A percentile compares a stretch with the other conserved stretches of the same genome.
Conservation (phyloP, 2,797 vertebrate genomes). For the Typhlichthys eigenmanni region DNA sequence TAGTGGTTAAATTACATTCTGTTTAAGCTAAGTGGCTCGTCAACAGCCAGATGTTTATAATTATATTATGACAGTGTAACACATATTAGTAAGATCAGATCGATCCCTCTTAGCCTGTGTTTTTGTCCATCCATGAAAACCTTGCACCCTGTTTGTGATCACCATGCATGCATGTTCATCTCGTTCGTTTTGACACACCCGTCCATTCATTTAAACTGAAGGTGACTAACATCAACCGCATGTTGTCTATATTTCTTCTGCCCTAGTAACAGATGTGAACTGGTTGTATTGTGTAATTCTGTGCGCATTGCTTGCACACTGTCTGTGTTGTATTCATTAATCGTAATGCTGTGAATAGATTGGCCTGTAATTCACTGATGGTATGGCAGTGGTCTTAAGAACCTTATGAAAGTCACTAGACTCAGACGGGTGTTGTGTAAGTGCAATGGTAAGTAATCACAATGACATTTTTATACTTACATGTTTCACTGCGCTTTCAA, state of each 20-base stretch:
- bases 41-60: too few species aligned
- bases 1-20: too few species aligned
- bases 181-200: slow-evolving; percentile 36
- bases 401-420: slow-evolving; percentile 7
- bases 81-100: background rate
- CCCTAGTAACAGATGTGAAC: slow-evolving; percentile 23
- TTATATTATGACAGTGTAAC: too few species aligned
- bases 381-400: slow-evolving; percentile 5
- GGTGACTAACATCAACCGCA: slow-evolving; percentile 68
- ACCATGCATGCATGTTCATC: slow-evolving; percentile 33
- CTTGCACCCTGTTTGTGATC: slow-evolving; percentile 41
- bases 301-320: slow-evolving; percentile 22
- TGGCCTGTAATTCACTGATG: slow-evolving; percentile 8
- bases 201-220: slow-evolving; percentile 38
- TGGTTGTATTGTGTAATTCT: slow-evolving; percentile 1
- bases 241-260: slow-evolving; percentile 46
- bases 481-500: background rate
- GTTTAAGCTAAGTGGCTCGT: too few species aligned
- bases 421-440: background rate
- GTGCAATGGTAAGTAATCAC: background rate
- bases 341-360: slow-evolving; percentile 16
- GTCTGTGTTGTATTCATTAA: slow-evolving; percentile 15
- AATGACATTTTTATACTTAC: background rate
- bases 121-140: slow-evolving; percentile 60
- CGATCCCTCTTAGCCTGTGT: slow-evolving; percentile 14